A percentile compares a stretch with the other conserved stretches of the same genome.
phyloP scores from a whole-genome alignment of 2,888 invertebrate species.

The Hypomecis punctinalis region DNA sequence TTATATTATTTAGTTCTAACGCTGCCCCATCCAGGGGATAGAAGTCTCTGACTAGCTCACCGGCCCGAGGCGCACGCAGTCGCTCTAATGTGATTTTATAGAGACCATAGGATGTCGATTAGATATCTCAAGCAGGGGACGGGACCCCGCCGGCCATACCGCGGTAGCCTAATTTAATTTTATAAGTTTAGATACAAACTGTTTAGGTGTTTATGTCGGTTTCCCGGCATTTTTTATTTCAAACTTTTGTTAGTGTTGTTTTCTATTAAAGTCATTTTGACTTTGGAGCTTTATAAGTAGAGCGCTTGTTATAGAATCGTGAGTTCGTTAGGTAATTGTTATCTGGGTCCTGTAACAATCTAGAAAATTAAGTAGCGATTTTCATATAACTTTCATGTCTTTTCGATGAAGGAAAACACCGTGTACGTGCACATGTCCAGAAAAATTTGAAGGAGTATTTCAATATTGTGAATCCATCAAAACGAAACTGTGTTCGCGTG shows the following conservation, averaged over 20 bases:
- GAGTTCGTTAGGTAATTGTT: too few species aligned
- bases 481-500: too few species aligned
- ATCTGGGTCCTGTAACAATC: too few species aligned
- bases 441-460: too few species aligned
- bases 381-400: too few species aligned
- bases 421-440: too few species aligned
- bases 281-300: too few species aligned
- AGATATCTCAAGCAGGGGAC: constrained; percentile 50
- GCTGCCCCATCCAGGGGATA: constrained; percentile 48
- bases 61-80: constrained; percentile 69
- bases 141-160: constrained; percentile 39
- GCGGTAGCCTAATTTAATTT: constrained; percentile 57
- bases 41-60: constrained; percentile 47
- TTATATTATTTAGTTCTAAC: neutral
- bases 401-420: too few species aligned
- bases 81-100: constrained; percentile 81
- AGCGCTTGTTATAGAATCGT: too few species aligned
- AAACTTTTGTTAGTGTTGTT: neutral
- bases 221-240: neutral
- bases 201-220: constrained; percentile 30
- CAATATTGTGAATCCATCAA: too few species aligned
- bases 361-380: too few species aligned
- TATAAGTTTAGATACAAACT: constrained; percentile 49
- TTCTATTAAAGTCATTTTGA: too few species aligned
- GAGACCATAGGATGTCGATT: constrained; percentile 68